A percentile compares a stretch with the other conserved stretches of the same genome.
phyloP scores from a whole-genome alignment of 2,797 vertebrate species.

The Cephalopachus bancanus region DNA sequence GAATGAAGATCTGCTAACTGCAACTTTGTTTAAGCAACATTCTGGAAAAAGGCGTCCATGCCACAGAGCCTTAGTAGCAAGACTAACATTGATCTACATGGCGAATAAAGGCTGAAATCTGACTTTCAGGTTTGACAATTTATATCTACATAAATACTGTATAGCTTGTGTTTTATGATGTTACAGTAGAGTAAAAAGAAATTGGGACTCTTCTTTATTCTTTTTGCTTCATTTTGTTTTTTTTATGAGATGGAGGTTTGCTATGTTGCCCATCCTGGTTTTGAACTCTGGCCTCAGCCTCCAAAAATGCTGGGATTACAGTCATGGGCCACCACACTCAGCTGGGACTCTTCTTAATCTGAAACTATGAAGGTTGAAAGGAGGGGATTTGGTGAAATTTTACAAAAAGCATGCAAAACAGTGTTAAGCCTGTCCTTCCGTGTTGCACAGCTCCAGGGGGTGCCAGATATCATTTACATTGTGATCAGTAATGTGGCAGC shows the following conservation, averaged over 20 bases:
- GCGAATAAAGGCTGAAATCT: neutral
- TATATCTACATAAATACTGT: neutral
- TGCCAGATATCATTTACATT: accelerated
- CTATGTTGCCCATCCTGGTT: no score
- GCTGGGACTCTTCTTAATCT: neutral
- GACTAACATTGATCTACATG: neutral
- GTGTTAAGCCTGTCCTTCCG: neutral
- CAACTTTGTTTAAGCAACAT: neutral
- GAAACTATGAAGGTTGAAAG: neutral
- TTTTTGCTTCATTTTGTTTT: no score
- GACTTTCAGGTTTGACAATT: neutral
- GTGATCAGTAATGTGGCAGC: neutral
- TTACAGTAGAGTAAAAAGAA: neutral
- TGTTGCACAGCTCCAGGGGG: neutral
- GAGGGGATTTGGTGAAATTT: neutral
- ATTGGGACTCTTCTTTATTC: neutral
- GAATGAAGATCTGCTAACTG: neutral
- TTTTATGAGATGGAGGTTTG: no score
- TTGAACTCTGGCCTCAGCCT: no score
- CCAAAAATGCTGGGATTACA: no score
- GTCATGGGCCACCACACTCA: no score
- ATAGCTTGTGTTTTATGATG: neutral
- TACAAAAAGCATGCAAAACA: neutral
- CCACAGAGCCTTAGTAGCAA: neutral
- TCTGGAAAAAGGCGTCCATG: neutral